Base-by-base conservation (phyloP, 2,113 vertebrate genomes). In the Corythornis vintsioides region DNA sequence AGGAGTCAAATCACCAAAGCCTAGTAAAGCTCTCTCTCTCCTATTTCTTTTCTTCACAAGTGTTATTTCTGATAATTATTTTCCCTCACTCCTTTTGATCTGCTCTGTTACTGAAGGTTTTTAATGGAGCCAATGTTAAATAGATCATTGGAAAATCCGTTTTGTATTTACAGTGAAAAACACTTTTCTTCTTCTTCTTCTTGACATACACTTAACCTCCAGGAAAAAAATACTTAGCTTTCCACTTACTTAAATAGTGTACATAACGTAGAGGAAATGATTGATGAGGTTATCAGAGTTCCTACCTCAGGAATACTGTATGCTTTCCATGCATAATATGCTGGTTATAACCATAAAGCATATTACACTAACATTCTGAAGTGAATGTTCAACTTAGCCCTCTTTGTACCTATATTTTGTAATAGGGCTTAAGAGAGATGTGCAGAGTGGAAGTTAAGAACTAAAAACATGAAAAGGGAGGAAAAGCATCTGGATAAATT, bases 111-210 rank as follows among this genome's bases (percentile, higher is more conserved):
- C 66, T 80, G 72, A 75, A 86, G 59, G 38, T 61, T 92, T 89
- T 81, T 92, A 91, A 90, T 94, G 73, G 80, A 86, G 75, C 80
- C 88, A 79, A 63, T 94, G 87, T 93, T 96, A 94, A 96, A 93
- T 33, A 95, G 86, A 94, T 88, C 56, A 84, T 75, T 93, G 92
- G 84, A 87, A 92, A 92, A 90, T 61, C 67, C 88, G 57, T 88
- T 88, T 86, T 92, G 77, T 93, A 81, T 92, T 93, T 96, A 40
- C 45, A 76, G 64, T 92, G 76, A 81, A 89, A 95, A 90, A 71
- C 56, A 24, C 69, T 93, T 93, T 83, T 76, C 80, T 94, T 92
- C 64, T 86, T 82, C 53, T 76, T 87, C 86, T 70, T 92, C 90
- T 88, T 94, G 91, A 93, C 83, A 92, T 61, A 86, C 50, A 85